Percentiles rank a stretch among this genome's conserved stretches.
Evolutionary conservation across 2,888 invertebrate genomes (phyloP).

Genomic region (Pecten maximus): DNA sequence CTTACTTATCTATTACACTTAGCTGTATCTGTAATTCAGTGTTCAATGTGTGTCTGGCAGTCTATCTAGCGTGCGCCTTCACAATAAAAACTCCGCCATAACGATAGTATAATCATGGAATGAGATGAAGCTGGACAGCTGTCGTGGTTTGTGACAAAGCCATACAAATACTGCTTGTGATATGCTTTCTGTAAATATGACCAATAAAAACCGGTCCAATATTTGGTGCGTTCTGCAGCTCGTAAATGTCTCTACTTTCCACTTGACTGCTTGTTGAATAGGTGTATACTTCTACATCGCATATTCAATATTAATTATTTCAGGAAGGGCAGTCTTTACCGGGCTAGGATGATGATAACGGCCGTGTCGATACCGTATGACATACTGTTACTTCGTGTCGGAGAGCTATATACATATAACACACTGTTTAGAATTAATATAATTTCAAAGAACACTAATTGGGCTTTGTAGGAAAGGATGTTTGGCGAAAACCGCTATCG

Average conservation of each 20-base stretch:
- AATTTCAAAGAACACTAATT: background rate
- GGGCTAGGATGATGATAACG: background rate
- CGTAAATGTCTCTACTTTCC: background rate
- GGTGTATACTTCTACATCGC: background rate
- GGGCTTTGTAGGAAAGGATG: background rate
- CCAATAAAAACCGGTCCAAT: background rate
- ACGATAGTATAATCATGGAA: background rate
- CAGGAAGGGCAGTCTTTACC: background rate
- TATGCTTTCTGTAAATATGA: background rate
- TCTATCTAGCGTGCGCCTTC: background rate
- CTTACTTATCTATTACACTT: background rate
- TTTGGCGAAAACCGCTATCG: background rate
- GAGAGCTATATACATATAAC: background rate
- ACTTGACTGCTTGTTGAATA: background rate
- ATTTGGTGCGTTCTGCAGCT: background rate
- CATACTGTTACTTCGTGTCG: background rate
- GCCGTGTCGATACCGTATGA: background rate
- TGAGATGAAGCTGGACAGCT: background rate
- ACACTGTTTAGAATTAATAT: constrained; percentile 1
- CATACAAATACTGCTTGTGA: no score
- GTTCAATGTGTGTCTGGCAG: background rate
- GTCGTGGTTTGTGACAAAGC: background rate
- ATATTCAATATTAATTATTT: background rate
- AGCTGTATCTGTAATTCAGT: background rate
- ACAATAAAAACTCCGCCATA: background rate